phyloP scores from a whole-genome alignment of 2,113 vertebrate species.

The Ophiodon elongatus region DNA sequence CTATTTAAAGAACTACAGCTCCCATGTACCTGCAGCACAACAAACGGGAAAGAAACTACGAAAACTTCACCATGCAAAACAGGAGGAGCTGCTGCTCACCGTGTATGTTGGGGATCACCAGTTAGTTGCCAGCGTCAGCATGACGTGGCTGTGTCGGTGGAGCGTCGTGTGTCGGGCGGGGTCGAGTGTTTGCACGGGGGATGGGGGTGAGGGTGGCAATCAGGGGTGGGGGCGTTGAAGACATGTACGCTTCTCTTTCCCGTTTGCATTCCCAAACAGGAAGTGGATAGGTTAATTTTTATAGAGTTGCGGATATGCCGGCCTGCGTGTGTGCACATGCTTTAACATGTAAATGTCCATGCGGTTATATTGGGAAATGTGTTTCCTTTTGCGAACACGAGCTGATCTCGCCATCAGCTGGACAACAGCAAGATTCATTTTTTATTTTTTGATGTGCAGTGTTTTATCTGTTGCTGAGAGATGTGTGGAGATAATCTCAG shows the following conservation, averaged over 20 bases:
- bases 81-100: conserved; percentile 56
- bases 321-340: conserved; percentile 50
- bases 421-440: conserved; percentile 6
- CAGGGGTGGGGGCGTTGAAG: neutral
- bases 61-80: conserved; percentile 34
- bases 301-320: conserved; percentile 39
- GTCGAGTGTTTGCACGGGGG: conserved; percentile 12
- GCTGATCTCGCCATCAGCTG: conserved; percentile 53
- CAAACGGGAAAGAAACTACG: conserved; percentile 45
- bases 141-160: conserved; percentile 54
- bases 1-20: conserved; percentile 69
- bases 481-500: conserved; percentile 51
- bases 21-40: conserved; percentile 64
- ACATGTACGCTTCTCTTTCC: conserved; percentile 45
- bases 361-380: conserved; percentile 46
- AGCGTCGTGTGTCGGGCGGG: conserved; percentile 25
- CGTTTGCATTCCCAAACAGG: conserved; percentile 45
- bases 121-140: conserved; percentile 52
- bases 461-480: conserved; percentile 28
- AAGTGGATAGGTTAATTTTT: conserved; percentile 41
- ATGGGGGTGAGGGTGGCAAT: neutral
- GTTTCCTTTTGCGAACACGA: conserved; percentile 37
- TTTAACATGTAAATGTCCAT: conserved; percentile 56
- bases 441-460: neutral
- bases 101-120: conserved; percentile 40